phyloP scores from a whole-genome alignment of 2,888 invertebrate genomes.

The Diaphora mendica region DNA sequence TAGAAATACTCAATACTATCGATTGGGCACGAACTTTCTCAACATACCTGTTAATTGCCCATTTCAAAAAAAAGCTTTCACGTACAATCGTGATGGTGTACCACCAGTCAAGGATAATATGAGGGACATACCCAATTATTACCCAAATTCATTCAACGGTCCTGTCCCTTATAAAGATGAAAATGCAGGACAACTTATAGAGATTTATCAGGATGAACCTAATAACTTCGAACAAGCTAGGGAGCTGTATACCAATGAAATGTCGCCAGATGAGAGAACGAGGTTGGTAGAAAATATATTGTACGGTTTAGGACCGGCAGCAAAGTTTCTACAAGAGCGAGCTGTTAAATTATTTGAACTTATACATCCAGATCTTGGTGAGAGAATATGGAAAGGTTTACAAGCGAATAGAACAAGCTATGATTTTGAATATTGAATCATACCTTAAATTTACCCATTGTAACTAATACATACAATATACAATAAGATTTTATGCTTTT shows the following conservation, averaged over 20 bases:
- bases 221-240: conserved; percentile 95
- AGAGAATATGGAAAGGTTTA: conserved; percentile 63
- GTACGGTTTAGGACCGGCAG: conserved; percentile 10
- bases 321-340: conserved; percentile 62
- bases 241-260: conserved; percentile 90
- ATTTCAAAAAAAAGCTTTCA: conserved; percentile 87
- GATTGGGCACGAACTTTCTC: conserved; percentile 96
- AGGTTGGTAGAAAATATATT: conserved; percentile 92
- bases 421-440: not conserved
- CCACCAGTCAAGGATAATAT: conserved; percentile 92
- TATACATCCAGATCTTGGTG: conserved; percentile 92
- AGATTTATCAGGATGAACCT: conserved; percentile 89
- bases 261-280: conserved; percentile 90
- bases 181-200: conserved; percentile 81
- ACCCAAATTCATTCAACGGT: conserved; percentile 96
- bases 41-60: conserved; percentile 98
- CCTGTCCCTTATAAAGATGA: conserved; percentile 89
- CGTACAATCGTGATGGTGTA: conserved; percentile 95
- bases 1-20: conserved; percentile 92
- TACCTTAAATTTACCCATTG: too few species aligned
- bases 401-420: conserved; percentile 30
- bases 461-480: not conserved
- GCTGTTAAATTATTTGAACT: conserved; percentile 93
- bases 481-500: not conserved
- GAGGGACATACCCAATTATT: conserved; percentile 96